These are phyloP conservation scores for Campoplex capitator DNA, from an alignment of 2,888 invertebrate species.

Conservation along the genomic window DNA sequence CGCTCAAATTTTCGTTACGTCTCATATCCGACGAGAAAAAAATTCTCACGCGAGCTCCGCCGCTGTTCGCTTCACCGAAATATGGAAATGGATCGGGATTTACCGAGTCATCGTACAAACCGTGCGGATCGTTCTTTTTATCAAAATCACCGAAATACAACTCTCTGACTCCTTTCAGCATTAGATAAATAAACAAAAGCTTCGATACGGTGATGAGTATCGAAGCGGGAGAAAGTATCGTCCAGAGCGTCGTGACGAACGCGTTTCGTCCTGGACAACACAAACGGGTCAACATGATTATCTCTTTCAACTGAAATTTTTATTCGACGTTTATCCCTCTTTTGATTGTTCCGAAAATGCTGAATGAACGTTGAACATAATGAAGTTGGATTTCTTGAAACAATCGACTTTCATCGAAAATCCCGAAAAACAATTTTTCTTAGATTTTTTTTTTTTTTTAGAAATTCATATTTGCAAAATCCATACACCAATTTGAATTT, in stretches of 20 bases:
- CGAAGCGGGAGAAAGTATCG: constrained; percentile 69
- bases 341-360: constrained; percentile 12
- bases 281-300: constrained; percentile 66
- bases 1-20: constrained; percentile 23
- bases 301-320: constrained; percentile 13
- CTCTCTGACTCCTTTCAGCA: constrained; percentile 73
- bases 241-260: constrained; percentile 64
- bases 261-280: constrained; percentile 61
- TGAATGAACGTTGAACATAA: constrained; percentile 28
- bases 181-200: constrained; percentile 71
- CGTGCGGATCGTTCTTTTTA: constrained; percentile 25
- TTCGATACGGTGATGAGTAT: constrained; percentile 71
- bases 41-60: constrained; percentile 40
- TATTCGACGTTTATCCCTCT: background rate
- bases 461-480: background rate
- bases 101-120: constrained; percentile 14
- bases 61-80: constrained; percentile 29
- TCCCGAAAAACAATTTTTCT: background rate
- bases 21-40: constrained; percentile 29
- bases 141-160: constrained; percentile 75
- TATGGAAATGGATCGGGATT: constrained; percentile 20
- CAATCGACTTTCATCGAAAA: background rate
- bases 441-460: background rate
- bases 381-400: constrained; percentile 28
- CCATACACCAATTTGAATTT: background rate